phyloP scores from a whole-genome alignment of 2,797 vertebrate genomes.

The Phoxinus dragarum region DNA sequence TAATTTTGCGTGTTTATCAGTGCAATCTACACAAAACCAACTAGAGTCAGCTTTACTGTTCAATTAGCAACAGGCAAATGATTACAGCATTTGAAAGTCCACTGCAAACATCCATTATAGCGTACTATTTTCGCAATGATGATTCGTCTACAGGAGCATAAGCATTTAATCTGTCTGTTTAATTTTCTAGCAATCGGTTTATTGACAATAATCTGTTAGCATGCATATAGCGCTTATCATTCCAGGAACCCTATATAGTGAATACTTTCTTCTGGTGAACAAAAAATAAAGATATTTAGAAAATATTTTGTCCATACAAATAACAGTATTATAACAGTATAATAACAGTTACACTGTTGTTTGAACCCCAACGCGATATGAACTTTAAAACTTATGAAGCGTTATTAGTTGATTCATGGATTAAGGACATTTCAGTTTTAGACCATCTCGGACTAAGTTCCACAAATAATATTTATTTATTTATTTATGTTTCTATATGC shows the following conservation, averaged over 20 bases:
- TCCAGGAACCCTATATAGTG: not conserved
- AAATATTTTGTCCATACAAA: not conserved
- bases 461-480: not conserved
- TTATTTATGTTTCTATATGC: not conserved
- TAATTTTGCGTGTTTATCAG: not conserved
- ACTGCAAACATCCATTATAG: constrained; percentile 1
- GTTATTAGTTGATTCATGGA: not conserved
- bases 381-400: not conserved
- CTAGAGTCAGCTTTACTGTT: not conserved
- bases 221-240: not conserved
- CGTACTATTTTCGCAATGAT: not conserved
- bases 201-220: not conserved
- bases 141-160: constrained; percentile 21
- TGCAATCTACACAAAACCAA: not conserved
- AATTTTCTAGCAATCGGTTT: not conserved
- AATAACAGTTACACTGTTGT: not conserved
- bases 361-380: not conserved
- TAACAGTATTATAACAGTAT: too few relatives aligned
- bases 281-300: not conserved
- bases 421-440: not conserved
- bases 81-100: constrained; percentile 33
- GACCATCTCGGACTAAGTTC: not conserved
- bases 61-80: constrained; percentile 40
- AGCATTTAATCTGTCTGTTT: constrained; percentile 20
- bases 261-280: not conserved